A percentile compares a stretch with the other conserved stretches of the same genome.
phyloP scores from a whole-genome alignment of 2,888 invertebrate genomes.

The Aelia acuminata region DNA sequence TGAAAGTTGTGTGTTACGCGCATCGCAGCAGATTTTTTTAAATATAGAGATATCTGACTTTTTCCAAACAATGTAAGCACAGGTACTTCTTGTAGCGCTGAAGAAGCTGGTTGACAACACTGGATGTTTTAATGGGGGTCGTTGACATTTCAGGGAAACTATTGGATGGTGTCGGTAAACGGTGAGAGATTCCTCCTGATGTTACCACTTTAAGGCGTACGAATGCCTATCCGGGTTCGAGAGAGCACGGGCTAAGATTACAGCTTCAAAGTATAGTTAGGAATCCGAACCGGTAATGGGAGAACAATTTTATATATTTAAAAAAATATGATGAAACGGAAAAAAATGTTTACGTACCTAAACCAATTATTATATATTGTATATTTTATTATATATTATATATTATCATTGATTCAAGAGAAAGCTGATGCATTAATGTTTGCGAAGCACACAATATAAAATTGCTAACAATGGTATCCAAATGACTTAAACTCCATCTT shows the following conservation, averaged over 20 bases:
- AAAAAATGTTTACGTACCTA: too few species aligned
- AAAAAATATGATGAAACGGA: too few species aligned
- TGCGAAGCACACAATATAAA: too few species aligned
- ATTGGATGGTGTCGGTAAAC: conserved; percentile 26
- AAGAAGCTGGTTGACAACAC: conserved; percentile 32
- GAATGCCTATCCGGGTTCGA: background rate
- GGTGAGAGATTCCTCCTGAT: conserved; percentile 26
- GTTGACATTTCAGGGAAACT: conserved; percentile 40
- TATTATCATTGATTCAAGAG: too few species aligned
- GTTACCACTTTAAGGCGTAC: conserved; percentile 41
- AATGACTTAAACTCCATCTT: too few species aligned
- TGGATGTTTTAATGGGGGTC: conserved; percentile 26
- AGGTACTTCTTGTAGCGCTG: background rate
- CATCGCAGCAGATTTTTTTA: too few species aligned
- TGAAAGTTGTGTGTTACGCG: too few species aligned
- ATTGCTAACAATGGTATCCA: too few species aligned
- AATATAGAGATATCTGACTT: background rate
- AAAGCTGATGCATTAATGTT: too few species aligned
- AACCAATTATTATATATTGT: too few species aligned
- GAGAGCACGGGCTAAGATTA: background rate
- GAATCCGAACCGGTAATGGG: background rate
- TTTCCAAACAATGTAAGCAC: background rate
- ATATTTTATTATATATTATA: too few species aligned
- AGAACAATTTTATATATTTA: background rate
- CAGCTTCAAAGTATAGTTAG: background rate